Base-by-base conservation (phyloP, 2,888 invertebrate genomes). In the Chaetogeoica ovagalla region DNA sequence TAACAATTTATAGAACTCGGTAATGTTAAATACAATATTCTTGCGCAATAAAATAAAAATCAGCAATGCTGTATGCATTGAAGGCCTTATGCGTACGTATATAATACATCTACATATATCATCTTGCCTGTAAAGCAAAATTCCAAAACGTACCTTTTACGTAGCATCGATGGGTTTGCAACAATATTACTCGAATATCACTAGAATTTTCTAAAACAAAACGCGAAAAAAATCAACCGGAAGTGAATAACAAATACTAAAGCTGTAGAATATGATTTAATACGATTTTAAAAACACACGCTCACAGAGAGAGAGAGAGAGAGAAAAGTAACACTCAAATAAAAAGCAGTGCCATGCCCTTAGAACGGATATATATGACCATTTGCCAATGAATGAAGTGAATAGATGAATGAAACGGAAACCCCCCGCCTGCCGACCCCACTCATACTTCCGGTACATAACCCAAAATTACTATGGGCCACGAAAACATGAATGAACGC, bases 391-490 rank as follows among this genome's bases (percentile, higher is more conserved):
- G 79, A 79, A 79, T 79, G 79, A 79, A 79, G 79, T 79, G 70
- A 79, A 79, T 79, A 79, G 79, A 79, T 79, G 79, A 79, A 79
- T 79, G 79, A 79, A 79, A 79, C 79, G 79, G 79, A 79, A 79
- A 79, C 79, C 79, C 79, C 79, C 79, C 79, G 71, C 79, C 70
- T 57, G 52, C 70, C 71, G 79, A 71, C 79, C 79, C 79, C 79
- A 79, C 79, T 79, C 79, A 63, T 71, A 79, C 79, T 79, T 79
- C 79, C 79, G 79, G 79, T 79, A 79, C 79, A 79, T 79, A 79
- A 79, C 79, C 79, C 79, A 79, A 79, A 79, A 79, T 79, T 79
- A 79, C 79, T 79, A 79, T 79, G 79, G 79, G 79, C 79, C 79
- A 79, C 79, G 79, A 79, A 79, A 79, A 79, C 79, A 79, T 79